Conservation (phyloP, 2,888 invertebrate species). For the Microplitis deprimator region DNA sequence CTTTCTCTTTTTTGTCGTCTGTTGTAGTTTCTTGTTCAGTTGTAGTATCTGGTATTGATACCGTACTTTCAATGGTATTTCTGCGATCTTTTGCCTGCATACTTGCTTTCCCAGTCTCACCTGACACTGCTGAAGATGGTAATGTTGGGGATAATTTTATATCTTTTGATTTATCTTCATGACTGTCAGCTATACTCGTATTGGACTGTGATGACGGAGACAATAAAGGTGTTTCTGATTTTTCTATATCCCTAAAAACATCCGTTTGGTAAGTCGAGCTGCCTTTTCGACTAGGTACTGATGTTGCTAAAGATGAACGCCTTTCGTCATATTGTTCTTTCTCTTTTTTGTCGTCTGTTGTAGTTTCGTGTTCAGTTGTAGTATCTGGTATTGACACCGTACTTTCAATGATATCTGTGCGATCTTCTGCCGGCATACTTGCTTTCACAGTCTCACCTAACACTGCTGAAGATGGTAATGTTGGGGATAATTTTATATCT, state of each 20-base stretch:
- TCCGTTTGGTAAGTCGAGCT: not conserved
- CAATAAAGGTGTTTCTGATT: not conserved
- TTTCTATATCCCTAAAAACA: not conserved
- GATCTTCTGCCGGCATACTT: conserved; percentile 5
- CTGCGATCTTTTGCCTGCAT: conserved; percentile 13
- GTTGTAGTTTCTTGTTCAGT: not conserved
- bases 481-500: not conserved
- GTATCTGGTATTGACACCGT: too few species aligned
- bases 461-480: not conserved
- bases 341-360: too few species aligned
- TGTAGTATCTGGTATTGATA: too few species aligned
- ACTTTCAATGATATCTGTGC: not conserved
- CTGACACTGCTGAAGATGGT: not conserved
- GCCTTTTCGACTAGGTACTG: conserved; percentile 34
- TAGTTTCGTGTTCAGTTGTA: too few species aligned
- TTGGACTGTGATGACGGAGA: not conserved
- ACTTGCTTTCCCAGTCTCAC: not conserved
- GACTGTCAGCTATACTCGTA: not conserved
- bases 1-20: not conserved
- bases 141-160: not conserved
- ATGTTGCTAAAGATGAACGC: not conserved
- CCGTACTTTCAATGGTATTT: not conserved
- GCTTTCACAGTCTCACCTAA: not conserved
- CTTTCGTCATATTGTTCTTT: too few species aligned
- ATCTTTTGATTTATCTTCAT: not conserved